Conservation (phyloP, 2,888 invertebrate genomes). For the Anthophora plumipes region DNA sequence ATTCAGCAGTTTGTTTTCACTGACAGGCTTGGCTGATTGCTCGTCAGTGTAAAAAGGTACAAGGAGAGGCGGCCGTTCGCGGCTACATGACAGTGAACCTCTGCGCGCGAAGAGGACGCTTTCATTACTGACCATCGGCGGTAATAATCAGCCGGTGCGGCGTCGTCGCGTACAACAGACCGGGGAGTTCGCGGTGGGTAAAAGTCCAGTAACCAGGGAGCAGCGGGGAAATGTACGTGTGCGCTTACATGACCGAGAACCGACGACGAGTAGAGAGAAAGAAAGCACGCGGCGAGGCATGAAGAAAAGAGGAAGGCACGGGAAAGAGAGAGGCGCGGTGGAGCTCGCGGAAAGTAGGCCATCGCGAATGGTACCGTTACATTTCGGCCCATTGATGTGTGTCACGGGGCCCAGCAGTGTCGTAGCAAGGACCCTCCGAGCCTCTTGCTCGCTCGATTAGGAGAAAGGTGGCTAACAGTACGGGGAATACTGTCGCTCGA, state of each 20-base stretch:
- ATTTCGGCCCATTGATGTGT: conserved; percentile 82
- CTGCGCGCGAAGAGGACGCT: conserved; percentile 79
- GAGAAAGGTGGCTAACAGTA: conserved; percentile 37
- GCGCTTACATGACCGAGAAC: conserved; percentile 65
- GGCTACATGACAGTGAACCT: conserved; percentile 80
- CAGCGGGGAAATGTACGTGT: conserved; percentile 11
- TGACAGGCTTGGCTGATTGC: conserved; percentile 39
- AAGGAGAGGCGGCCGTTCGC: conserved; percentile 42
- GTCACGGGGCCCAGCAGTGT: conserved; percentile 80
- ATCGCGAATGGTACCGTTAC: conserved; percentile 80
- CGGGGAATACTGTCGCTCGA: neutral
- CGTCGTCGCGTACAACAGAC: conserved; percentile 69
- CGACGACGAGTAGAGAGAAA: conserved; percentile 37
- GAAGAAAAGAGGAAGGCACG: conserved; percentile 52
- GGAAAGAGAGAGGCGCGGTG: conserved; percentile 63
- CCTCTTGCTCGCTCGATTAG: conserved; percentile 36
- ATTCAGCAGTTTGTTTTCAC: conserved; percentile 56
- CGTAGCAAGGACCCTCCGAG: conserved; percentile 59
- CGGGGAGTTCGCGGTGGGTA: conserved; percentile 74
- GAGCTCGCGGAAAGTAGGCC: conserved; percentile 80
- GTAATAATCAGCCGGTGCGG: conserved; percentile 79
- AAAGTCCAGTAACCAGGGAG: conserved; percentile 69
- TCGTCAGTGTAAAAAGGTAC: conserved; percentile 38
- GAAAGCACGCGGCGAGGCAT: neutral
- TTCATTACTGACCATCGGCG: conserved; percentile 80